A percentile compares a stretch with the other conserved stretches of the same genome.
Conservation (phyloP, 2,888 invertebrate species). For the Clivina fossor region DNA sequence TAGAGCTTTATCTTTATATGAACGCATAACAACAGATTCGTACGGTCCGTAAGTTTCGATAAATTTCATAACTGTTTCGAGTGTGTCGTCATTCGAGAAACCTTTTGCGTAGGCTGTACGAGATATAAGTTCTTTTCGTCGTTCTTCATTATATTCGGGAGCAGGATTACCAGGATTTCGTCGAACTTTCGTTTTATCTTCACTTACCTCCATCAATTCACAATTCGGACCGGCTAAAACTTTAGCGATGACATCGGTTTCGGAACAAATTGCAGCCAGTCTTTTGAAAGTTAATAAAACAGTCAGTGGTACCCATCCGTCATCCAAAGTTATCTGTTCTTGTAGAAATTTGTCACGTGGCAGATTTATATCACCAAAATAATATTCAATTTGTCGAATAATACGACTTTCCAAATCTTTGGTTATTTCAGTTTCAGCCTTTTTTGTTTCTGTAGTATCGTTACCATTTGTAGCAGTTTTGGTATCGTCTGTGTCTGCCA, state of each 20-base stretch:
- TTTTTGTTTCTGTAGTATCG: constrained; percentile 33
- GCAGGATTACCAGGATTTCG: constrained; percentile 72
- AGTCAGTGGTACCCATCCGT: constrained; percentile 88
- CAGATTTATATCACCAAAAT: constrained; percentile 87
- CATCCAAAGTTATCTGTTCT: constrained; percentile 79
- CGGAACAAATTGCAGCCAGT: constrained; percentile 69
- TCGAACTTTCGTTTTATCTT: constrained; percentile 64
- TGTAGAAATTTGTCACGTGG: constrained; percentile 91
- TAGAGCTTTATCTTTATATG: constrained; percentile 62
- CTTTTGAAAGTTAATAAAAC: constrained; percentile 88
- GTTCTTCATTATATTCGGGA: constrained; percentile 82
- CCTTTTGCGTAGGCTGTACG: constrained; percentile 89
- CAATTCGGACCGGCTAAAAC: constrained; percentile 75
- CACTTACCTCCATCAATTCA: constrained; percentile 70
- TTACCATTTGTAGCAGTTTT: constrained; percentile 16
- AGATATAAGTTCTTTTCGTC: constrained; percentile 72
- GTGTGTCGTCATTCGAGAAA: constrained; percentile 67
- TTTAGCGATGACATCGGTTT: constrained; percentile 68
- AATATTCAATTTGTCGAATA: constrained; percentile 69
- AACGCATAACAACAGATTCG: constrained; percentile 67
- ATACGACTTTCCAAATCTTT: constrained; percentile 61
- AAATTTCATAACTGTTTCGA: constrained; percentile 72
- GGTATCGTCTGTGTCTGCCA: constrained; percentile 29
- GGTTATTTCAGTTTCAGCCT: constrained; percentile 46
- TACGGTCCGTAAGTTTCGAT: constrained; percentile 65